Evolutionary conservation across 2,888 invertebrate species (phyloP).

Genomic region (Sepiola atlantica): DNA sequence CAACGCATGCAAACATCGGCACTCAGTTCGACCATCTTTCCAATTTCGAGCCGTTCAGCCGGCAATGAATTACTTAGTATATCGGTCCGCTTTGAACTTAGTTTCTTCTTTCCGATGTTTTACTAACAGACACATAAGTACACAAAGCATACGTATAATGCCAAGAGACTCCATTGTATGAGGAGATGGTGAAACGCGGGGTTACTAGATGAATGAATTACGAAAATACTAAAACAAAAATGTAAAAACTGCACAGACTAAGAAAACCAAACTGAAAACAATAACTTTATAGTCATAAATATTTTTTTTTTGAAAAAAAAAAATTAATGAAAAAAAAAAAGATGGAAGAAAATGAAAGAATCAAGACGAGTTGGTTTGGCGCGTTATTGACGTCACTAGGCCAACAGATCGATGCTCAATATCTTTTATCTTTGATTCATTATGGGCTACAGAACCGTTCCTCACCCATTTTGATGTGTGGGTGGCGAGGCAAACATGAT

Average conservation of each 20-base stretch:
- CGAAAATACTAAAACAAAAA: too few relatives aligned
- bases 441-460: not conserved
- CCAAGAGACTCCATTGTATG: not conserved
- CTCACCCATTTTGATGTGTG: not conserved
- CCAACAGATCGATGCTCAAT: not conserved
- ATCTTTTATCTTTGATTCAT: slow-evolving; percentile 21
- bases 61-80: not conserved
- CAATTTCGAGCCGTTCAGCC: not conserved
- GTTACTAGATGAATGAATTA: too few relatives aligned
- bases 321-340: not conserved
- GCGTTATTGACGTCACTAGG: not conserved
- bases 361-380: not conserved
- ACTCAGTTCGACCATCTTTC: not conserved
- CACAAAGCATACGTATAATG: not conserved
- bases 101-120: not conserved
- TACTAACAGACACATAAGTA: not conserved
- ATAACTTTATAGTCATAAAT: too few relatives aligned
- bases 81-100: not conserved
- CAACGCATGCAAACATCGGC: not conserved
- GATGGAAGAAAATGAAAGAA: not conserved
- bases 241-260: too few relatives aligned
- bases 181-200: not conserved
- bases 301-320: too few relatives aligned
- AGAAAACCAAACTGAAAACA: too few relatives aligned
- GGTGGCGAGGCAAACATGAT: not conserved